Evolutionary conservation across 1,140 invertebrate genomes (phyloP), one percentile per base, ranked within the genome.

Genomic region (Capitella teleta): DNA sequence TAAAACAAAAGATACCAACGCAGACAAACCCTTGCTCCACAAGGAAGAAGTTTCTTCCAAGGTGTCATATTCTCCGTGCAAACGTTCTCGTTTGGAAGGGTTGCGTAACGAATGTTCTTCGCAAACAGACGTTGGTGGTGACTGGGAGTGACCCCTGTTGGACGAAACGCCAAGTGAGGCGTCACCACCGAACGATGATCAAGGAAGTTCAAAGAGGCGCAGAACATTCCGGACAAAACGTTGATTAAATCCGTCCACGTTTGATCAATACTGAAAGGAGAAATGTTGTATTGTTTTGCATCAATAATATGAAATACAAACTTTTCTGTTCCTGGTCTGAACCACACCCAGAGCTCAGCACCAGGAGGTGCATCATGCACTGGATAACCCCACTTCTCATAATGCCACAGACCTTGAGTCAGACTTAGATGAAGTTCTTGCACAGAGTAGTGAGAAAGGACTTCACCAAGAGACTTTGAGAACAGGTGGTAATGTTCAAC

Each of bases 31-130:
- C 32, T 12, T 34, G 32, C 1, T 34, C 65, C 63, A 75, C 94
- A 98, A 2, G 94, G 94, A 28, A 98, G 66, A 1, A 98, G 73
- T 70, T 98, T 98, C 63, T 93, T 94, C 83, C 92, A 98, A 3
- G 94, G 94, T 26, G 94, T 98, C 56, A 98, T 76, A 77, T 98
- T 98, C 77, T 98, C 93, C 18, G 94, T 98, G 65, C 95, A 98
- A 6, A 96, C 88, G 61, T 92, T 87, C 80, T 98, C 95, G 52
- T 86, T 77, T 0, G 94, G 90, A 49, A 98, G 69, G 34, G 85
- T 82, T 1, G 91, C 81, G 76, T 96, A 96, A 55, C 86, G 55
- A n/a, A 47, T 18, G 2, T 32, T 16, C 16, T 32, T 19, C 18
- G 23, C 3, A 5, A 25, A 66, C 5, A 56, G 42, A 16, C 52